phyloP scores from a whole-genome alignment of 2,888 invertebrate species.

The Sesamia inferens region DNA sequence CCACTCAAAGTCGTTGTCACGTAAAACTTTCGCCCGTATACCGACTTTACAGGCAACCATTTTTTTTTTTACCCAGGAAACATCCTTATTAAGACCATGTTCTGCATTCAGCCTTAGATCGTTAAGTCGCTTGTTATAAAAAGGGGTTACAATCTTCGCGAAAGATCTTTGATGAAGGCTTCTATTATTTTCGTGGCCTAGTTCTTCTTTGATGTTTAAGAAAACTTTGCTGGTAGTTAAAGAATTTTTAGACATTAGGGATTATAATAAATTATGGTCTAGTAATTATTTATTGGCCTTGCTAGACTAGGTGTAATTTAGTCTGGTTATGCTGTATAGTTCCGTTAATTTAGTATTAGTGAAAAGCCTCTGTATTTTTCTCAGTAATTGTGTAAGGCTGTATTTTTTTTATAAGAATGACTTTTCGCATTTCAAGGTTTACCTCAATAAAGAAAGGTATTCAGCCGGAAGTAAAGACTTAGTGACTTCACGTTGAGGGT shows the following conservation, averaged over 20 bases:
- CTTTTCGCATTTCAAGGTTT: too few species aligned
- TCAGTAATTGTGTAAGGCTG: too few species aligned
- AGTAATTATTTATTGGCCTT: neutral
- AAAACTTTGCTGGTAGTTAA: slow-evolving; percentile 36
- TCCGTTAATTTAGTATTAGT: neutral
- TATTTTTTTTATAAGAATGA: too few species aligned
- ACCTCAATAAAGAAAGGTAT: too few species aligned
- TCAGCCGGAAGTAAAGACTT: too few species aligned
- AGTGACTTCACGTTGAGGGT: too few species aligned
- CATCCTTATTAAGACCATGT: too few species aligned
- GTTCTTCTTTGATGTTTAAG: slow-evolving; percentile 31
- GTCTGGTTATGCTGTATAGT: neutral
- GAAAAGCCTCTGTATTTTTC: too few species aligned
- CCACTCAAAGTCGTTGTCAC: too few species aligned
- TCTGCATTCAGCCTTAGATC: slow-evolving; percentile 17
- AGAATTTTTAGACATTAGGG: slow-evolving; percentile 33
- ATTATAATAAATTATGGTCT: slow-evolving; percentile 4
- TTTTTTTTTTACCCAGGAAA: too few species aligned
- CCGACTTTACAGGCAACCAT: too few species aligned
- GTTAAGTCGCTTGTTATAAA: slow-evolving; percentile 48
- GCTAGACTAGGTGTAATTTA: neutral
- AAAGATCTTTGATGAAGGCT: slow-evolving; percentile 46
- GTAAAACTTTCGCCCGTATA: too few species aligned
- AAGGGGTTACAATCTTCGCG: slow-evolving; percentile 31
- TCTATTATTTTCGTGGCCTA: slow-evolving; percentile 44